These are phyloP conservation scores for Candidula unifasciata DNA, from an alignment of 2,888 invertebrate species.

Conservation along the genomic window DNA sequence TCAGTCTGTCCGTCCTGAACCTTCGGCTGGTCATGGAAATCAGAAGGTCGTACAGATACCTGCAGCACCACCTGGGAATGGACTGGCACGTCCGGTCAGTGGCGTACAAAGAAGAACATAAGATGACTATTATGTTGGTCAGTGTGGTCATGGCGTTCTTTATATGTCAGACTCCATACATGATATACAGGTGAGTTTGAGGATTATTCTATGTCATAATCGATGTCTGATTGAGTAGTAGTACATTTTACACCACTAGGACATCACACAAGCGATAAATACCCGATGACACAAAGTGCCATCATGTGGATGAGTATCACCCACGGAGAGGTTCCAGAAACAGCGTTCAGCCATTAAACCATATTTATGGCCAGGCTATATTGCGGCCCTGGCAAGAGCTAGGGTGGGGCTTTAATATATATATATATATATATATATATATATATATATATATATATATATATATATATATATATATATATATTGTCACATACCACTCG, in stretches of 20 bases:
- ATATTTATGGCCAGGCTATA: too few relatives aligned
- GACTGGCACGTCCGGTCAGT: conserved; percentile 59
- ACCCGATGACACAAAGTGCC: too few relatives aligned
- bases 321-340: too few relatives aligned
- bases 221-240: neutral
- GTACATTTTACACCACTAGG: too few relatives aligned
- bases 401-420: too few relatives aligned
- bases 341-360: too few relatives aligned
- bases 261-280: too few relatives aligned
- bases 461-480: neutral
- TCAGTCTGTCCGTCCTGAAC: conserved; percentile 70
- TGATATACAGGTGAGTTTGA: conserved; percentile 59
- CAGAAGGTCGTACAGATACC: conserved; percentile 72
- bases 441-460: neutral
- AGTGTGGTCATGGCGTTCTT: conserved; percentile 74
- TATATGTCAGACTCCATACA: conserved; percentile 73
- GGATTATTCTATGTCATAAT: neutral
- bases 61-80: conserved; percentile 60
- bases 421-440: neutral
- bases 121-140: conserved; percentile 75
- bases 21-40: conserved; percentile 74
- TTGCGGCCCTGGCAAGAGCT: too few relatives aligned
- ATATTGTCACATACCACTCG: too few relatives aligned
- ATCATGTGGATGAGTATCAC: too few relatives aligned
- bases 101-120: conserved; percentile 71